These are phyloP conservation scores for Capricornis sumatraensis DNA, from an alignment of 2,113 vertebrate genomes.

Conservation along the genomic window DNA sequence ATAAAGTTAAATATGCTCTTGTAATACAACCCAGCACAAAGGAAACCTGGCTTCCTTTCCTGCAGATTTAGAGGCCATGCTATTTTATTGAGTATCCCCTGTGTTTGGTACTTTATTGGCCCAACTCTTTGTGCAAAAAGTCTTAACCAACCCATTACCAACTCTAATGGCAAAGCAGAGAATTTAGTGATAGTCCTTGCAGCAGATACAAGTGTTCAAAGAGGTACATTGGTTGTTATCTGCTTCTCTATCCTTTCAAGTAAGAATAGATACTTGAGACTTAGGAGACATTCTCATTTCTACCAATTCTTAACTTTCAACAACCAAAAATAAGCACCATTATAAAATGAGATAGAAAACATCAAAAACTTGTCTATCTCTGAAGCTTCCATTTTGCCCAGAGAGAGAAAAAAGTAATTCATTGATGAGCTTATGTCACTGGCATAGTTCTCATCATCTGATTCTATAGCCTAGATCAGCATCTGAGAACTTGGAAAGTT, in stretches of 20 bases:
- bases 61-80: background rate
- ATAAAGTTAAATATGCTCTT: background rate
- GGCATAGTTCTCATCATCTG: background rate
- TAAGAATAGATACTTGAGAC: background rate
- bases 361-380: background rate
- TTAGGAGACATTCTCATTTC: background rate
- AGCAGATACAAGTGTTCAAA: background rate
- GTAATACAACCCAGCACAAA: background rate
- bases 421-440: background rate
- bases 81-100: background rate
- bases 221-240: background rate
- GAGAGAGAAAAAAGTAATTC: background rate
- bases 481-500: background rate
- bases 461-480: background rate
- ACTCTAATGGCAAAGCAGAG: background rate
- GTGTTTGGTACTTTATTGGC: background rate
- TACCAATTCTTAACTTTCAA: background rate
- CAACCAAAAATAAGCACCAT: background rate
- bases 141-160: background rate
- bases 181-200: background rate
- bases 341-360: background rate
- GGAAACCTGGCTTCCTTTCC: background rate
- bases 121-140: background rate
- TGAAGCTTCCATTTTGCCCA: background rate
- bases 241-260: background rate